Evolutionary conservation across 1,140 invertebrate species (phyloP).

Genomic region (Drosophila hydei): DNA sequence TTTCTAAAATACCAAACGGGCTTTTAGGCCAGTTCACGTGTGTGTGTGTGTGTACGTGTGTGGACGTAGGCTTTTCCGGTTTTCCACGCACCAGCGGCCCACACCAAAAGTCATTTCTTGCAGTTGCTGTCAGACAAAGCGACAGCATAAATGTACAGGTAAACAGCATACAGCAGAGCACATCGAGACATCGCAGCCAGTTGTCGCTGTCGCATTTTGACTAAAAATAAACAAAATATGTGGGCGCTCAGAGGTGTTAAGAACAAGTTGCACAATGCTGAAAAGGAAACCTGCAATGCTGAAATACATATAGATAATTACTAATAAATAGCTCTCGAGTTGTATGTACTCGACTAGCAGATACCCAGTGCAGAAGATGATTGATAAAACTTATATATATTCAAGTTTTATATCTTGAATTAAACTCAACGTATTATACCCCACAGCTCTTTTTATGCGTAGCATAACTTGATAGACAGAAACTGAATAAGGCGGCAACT

Average conservation of each 20-base stretch:
- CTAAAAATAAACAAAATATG: conserved; percentile 74
- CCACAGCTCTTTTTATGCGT: neutral
- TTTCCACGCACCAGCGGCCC: conserved; percentile 55
- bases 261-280: conserved; percentile 72
- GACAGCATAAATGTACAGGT: conserved; percentile 11
- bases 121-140: conserved; percentile 36
- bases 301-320: conserved; percentile 34
- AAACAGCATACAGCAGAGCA: conserved; percentile 9
- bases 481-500: conserved; percentile 54
- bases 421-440: neutral
- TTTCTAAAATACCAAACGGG: conserved; percentile 49
- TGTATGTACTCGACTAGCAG: conserved; percentile 5
- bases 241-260: conserved; percentile 77
- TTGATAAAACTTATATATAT: neutral
- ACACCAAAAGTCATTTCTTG: conserved; percentile 40
- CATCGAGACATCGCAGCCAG: conserved; percentile 29
- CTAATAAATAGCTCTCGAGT: conserved; percentile 32
- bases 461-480: conserved; percentile 35
- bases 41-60: neutral
- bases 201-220: conserved; percentile 26
- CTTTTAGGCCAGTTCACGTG: conserved; percentile 7
- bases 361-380: conserved; percentile 3
- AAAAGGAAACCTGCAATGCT: conserved; percentile 38
- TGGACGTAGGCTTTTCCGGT: conserved; percentile 76
- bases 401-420: neutral